Evolutionary conservation across 2,113 vertebrate species (phyloP).

Genomic region (Lota lota): DNA sequence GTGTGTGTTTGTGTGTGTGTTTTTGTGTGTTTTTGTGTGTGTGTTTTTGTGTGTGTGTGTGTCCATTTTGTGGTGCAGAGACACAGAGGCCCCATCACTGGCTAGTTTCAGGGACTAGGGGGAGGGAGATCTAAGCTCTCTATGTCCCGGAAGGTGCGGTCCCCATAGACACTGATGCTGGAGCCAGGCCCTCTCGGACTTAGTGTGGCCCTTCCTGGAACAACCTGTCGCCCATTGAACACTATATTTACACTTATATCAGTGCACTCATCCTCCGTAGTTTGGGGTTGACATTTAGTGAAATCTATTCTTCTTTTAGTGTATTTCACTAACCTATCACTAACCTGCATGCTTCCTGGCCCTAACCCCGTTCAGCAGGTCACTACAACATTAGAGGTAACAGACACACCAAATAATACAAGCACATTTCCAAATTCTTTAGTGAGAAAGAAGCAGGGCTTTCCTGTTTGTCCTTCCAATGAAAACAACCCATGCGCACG

Average conservation of each 20-base stretch:
- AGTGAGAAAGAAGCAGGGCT: slow-evolving; percentile 42
- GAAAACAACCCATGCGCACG: slow-evolving; percentile 18
- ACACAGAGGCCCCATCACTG: slow-evolving; percentile 32
- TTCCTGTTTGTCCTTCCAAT: slow-evolving; percentile 55
- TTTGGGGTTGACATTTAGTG: background rate
- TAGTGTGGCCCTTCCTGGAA: background rate
- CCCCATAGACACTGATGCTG: background rate
- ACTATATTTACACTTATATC: background rate
- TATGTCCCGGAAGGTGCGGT: slow-evolving; percentile 26
- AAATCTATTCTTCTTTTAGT: background rate
- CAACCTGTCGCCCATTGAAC: background rate
- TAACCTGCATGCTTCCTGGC: no score
- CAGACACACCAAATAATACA: no score
- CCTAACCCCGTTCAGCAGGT: no score
- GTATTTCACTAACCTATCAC: no score
- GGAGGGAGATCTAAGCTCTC: slow-evolving; percentile 32
- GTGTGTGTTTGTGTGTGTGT: no score
- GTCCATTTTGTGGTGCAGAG: background rate
- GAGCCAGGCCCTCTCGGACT: slow-evolving; percentile 17
- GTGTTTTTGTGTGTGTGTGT: background rate
- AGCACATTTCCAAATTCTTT: slow-evolving; percentile 1
- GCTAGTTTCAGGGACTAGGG: slow-evolving; percentile 27
- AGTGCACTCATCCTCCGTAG: no score
- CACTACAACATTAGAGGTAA: no score
- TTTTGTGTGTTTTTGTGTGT: no score